A percentile compares a stretch with the other conserved stretches of the same genome.
Conservation (phyloP, 1,140 invertebrate species). For the Paramacrobiotus metropolitanus region DNA sequence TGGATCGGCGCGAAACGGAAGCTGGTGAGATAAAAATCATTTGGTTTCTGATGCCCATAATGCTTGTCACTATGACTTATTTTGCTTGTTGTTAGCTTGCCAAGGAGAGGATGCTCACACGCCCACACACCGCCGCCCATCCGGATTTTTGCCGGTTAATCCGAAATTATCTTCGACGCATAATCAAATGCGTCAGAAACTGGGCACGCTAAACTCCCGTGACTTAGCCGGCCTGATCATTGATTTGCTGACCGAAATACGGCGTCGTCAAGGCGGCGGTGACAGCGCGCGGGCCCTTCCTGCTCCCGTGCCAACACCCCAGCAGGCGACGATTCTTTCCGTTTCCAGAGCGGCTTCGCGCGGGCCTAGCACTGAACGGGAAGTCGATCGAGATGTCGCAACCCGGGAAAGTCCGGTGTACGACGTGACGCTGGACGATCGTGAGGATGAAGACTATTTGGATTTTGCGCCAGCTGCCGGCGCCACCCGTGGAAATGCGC, state of each 20-base stretch:
- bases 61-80: not conserved
- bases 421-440: constrained; percentile 37
- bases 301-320: not conserved
- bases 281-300: not conserved
- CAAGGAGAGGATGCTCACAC: no score
- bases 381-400: not conserved
- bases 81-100: no score
- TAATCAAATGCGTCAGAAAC: constrained; percentile 76
- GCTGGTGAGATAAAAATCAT: constrained; percentile 36
- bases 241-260: constrained; percentile 67
- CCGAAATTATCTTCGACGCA: constrained; percentile 72
- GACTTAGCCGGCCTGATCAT: constrained; percentile 70
- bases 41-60: not conserved
- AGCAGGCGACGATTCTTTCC: not conserved
- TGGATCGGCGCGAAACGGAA: constrained; percentile 77
- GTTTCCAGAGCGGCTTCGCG: not conserved
- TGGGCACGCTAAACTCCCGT: constrained; percentile 62
- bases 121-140: constrained; percentile 32
- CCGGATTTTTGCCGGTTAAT: constrained; percentile 86
- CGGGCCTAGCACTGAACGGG: not conserved
- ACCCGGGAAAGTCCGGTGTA: constrained; percentile 8
- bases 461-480: constrained; percentile 16
- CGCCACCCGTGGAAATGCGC: not conserved
- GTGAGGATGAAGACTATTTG: constrained; percentile 59
- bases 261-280: constrained; percentile 36